Evolutionary conservation across 2,888 invertebrate species (phyloP).

Genomic region (Epistrophella euchroma): DNA sequence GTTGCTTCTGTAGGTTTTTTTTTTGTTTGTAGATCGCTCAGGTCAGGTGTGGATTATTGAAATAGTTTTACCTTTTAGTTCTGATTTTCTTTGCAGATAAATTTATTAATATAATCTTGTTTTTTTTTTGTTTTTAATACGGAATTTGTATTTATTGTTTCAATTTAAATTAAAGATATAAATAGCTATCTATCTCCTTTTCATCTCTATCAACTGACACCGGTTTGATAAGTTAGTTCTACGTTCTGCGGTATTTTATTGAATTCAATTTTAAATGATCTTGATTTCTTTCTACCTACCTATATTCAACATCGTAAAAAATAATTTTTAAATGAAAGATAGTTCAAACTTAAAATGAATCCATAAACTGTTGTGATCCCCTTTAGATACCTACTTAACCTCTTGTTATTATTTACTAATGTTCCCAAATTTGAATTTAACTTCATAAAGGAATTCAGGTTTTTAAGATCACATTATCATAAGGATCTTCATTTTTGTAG

Average conservation of each 20-base stretch:
- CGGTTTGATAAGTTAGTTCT: background rate
- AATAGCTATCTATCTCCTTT: background rate
- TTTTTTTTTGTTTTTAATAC: background rate
- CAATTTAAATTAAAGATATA: background rate
- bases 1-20: constrained; percentile 7
- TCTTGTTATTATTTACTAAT: background rate
- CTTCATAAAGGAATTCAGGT: background rate
- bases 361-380: background rate
- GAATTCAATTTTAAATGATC: background rate
- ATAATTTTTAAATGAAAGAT: background rate
- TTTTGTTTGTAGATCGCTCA: constrained; percentile 19
- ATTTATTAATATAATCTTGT: background rate
- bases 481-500: no score
- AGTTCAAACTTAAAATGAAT: background rate
- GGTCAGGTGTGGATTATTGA: constrained; percentile 32
- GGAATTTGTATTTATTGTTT: background rate
- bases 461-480: background rate
- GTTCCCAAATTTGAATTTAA: background rate
- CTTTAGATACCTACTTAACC: background rate
- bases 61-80: background rate
- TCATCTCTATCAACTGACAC: background rate
- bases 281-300: background rate
- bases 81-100: background rate
- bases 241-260: background rate
- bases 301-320: background rate